These are phyloP conservation scores for Aplysia californica DNA, from an alignment of 1,140 invertebrate genomes.

Conservation along the genomic window DNA sequence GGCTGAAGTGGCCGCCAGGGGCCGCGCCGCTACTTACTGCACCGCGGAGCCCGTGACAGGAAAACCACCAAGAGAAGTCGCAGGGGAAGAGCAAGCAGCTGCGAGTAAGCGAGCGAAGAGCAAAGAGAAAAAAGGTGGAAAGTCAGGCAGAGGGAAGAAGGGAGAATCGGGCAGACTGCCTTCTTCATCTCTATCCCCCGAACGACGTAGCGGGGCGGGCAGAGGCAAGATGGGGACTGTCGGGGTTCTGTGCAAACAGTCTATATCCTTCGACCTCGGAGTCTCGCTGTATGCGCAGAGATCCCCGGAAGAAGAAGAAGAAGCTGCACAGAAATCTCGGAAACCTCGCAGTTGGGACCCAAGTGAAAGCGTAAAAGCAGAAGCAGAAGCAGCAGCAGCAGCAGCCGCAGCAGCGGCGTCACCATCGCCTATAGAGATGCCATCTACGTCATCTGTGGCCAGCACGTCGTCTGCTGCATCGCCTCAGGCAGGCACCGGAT, in stretches of 20 bases:
- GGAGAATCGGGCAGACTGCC: conserved; percentile 10
- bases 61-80: background rate
- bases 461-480: too few relatives aligned
- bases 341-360: conserved; percentile 21
- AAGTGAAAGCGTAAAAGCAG: conserved; percentile 6
- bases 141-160: background rate
- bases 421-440: background rate
- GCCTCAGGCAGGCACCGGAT: too few relatives aligned
- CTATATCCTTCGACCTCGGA: conserved; percentile 61
- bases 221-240: conserved; percentile 58
- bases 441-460: background rate
- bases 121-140: background rate
- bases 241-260: conserved; percentile 59
- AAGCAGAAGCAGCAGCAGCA: conserved; percentile 9
- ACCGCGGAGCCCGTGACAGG: conserved; percentile 2
- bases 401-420: background rate
- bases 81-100: background rate
- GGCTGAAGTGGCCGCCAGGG: conserved; percentile 1
- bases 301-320: background rate
- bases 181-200: conserved; percentile 28
- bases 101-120: background rate
- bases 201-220: conserved; percentile 35
- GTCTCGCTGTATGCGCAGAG: conserved; percentile 43
- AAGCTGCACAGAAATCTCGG: background rate
- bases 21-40: conserved; percentile 31